Evolutionary conservation across 2,797 vertebrate species (phyloP).

Genomic region (Psittacula derbiana): DNA sequence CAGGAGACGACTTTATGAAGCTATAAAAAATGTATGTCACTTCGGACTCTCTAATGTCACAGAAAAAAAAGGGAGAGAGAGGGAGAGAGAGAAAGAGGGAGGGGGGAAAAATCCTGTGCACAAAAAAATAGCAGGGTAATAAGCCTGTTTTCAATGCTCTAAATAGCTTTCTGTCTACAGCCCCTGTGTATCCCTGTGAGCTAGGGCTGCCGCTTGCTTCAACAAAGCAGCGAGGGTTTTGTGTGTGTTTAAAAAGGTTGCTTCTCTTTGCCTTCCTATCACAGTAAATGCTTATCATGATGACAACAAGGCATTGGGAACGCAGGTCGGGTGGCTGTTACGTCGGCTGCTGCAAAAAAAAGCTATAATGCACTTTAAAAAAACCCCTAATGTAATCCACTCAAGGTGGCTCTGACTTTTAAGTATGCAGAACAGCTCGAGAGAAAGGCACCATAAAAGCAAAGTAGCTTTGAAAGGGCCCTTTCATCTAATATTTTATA

Average conservation of each 20-base stretch:
- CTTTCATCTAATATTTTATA: conserved; percentile 77
- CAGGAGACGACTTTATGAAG: conserved; percentile 99
- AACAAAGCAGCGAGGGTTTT: conserved; percentile 59
- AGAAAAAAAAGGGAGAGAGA: conserved; percentile 72
- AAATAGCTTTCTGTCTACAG: conserved; percentile 91
- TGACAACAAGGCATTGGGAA: conserved; percentile 69
- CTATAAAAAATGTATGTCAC: conserved; percentile 99
- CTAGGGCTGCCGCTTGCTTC: conserved; percentile 79
- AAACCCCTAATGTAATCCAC: conserved; percentile 51
- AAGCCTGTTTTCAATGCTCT: conserved; percentile 92
- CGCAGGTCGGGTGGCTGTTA: conserved; percentile 38
- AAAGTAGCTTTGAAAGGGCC: conserved; percentile 67
- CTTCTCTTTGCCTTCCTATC: conserved; percentile 74
- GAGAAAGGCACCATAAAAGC: conserved; percentile 69
- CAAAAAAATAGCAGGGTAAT: conserved; percentile 87
- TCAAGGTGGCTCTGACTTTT: conserved; percentile 78
- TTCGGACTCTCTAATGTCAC: conserved; percentile 99
- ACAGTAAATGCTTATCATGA: conserved; percentile 68
- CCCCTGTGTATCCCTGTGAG: conserved; percentile 76
- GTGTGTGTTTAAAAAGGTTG: conserved; percentile 67
- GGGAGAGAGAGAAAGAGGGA: conserved; percentile 69
- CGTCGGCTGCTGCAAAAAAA: conserved; percentile 37
- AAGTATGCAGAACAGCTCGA: conserved; percentile 74
- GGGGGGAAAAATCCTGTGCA: conserved; percentile 62
- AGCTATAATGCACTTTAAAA: conserved; percentile 48